phyloP scores from a whole-genome alignment of 2,888 invertebrate species.

The Diarsia mendica region DNA sequence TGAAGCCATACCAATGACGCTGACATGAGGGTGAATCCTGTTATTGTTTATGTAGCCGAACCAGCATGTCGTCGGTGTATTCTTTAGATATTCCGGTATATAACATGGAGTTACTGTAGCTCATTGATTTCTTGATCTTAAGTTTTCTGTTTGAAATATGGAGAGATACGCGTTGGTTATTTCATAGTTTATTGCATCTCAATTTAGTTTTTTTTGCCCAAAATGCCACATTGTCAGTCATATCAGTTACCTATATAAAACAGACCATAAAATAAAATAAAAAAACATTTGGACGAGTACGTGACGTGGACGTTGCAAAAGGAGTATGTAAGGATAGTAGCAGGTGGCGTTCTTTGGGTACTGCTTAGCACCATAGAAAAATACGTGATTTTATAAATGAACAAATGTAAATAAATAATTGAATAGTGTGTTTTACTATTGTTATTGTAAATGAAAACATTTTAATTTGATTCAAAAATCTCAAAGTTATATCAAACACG shows the following conservation, averaged over 20 bases:
- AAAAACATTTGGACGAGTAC: neutral
- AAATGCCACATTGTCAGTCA: no score
- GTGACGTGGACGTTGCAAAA: no score
- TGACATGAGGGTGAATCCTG: conserved; percentile 83
- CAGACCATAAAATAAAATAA: neutral
- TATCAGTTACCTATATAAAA: neutral
- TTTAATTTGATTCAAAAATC: neutral
- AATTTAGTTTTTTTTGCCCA: neutral
- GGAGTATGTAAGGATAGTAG: no score
- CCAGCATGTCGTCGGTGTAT: conserved; percentile 57
- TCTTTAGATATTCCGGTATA: conserved; percentile 53
- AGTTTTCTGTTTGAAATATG: neutral
- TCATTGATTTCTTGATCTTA: neutral
- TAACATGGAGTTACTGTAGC: conserved; percentile 7
- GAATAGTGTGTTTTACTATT: neutral
- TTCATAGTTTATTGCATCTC: neutral
- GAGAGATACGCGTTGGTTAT: neutral
- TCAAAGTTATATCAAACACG: conserved; percentile 17
- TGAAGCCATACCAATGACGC: conserved; percentile 85
- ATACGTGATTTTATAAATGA: no score
- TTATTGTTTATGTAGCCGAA: conserved; percentile 75
- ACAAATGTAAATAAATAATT: neutral
- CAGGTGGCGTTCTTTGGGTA: no score
- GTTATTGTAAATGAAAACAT: neutral
- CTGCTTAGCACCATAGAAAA: no score